These are phyloP conservation scores for Ctenicera cuprea DNA, from an alignment of 2,888 invertebrate genomes.

Conservation along the genomic window DNA sequence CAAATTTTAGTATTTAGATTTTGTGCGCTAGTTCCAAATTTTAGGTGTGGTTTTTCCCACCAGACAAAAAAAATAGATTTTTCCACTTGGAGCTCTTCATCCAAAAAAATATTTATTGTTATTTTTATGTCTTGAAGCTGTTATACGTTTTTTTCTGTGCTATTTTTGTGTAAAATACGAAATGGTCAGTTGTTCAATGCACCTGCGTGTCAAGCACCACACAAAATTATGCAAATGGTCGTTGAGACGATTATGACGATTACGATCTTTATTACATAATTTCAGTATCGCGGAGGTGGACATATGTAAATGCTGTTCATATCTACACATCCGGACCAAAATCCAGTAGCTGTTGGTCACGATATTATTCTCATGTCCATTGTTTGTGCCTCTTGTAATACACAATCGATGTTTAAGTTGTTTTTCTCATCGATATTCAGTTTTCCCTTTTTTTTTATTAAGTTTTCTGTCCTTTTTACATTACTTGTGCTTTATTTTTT, in stretches of 20 bases:
- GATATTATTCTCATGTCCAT: constrained; percentile 23
- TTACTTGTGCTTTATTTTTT: no score
- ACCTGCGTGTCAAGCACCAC: constrained; percentile 43
- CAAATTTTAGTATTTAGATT: no score
- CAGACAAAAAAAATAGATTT: no score
- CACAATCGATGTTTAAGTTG: no score
- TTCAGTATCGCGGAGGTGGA: constrained; percentile 51
- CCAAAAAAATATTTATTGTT: no score
- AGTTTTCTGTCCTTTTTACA: no score
- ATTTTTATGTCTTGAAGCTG: no score
- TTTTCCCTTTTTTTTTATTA: constrained; percentile 1
- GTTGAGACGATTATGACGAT: constrained; percentile 51
- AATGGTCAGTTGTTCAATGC: constrained; percentile 27
- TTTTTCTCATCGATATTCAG: no score
- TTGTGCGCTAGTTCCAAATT: no score
- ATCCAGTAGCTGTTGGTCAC: constrained; percentile 48
- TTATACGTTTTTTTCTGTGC: not conserved
- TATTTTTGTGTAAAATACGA: not conserved
- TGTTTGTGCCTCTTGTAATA: not conserved
- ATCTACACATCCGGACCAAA: constrained; percentile 46
- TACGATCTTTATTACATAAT: constrained; percentile 57
- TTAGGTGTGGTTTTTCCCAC: no score
- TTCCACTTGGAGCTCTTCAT: no score
- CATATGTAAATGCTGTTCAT: constrained; percentile 51
- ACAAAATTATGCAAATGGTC: constrained; percentile 51